Evolutionary conservation across 2,888 invertebrate species (phyloP).

Genomic region (Mimumesa dahlbomi): DNA sequence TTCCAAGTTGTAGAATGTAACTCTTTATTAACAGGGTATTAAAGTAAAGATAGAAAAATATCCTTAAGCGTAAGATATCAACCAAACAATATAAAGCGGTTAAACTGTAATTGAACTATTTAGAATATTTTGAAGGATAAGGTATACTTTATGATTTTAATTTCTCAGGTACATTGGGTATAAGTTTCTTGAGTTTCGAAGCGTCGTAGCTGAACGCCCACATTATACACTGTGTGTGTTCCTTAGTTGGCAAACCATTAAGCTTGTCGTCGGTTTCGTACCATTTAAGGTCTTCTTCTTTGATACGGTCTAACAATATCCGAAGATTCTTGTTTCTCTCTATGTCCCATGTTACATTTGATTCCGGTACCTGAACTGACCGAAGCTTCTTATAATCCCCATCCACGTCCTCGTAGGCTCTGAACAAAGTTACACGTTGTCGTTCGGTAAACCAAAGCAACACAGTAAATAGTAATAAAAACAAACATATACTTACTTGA

Average conservation of each 20-base stretch:
- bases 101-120: too few species aligned
- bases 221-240: slow-evolving; percentile 86
- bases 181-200: slow-evolving; percentile 84
- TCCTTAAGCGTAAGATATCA: neutral
- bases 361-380: slow-evolving; percentile 83
- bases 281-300: slow-evolving; percentile 77
- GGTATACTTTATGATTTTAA: slow-evolving; percentile 66
- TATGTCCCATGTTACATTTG: slow-evolving; percentile 88
- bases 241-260: slow-evolving; percentile 86
- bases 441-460: too few species aligned
- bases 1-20: too few species aligned
- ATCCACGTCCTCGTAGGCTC: slow-evolving; percentile 84
- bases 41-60: neutral
- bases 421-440: too few species aligned
- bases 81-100: too few species aligned
- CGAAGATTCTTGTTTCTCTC: slow-evolving; percentile 85
- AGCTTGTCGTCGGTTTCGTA: slow-evolving; percentile 84
- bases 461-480: neutral
- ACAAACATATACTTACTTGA: slow-evolving; percentile 55
- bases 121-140: too few species aligned
- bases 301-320: slow-evolving; percentile 80
- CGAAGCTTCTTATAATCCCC: slow-evolving; percentile 89
- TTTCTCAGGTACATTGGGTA: slow-evolving; percentile 81
- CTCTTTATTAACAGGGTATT: neutral
- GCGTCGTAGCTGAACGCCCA: slow-evolving; percentile 90